Base-by-base conservation (phyloP, 2,888 invertebrate genomes). In the Sturmia bella region DNA sequence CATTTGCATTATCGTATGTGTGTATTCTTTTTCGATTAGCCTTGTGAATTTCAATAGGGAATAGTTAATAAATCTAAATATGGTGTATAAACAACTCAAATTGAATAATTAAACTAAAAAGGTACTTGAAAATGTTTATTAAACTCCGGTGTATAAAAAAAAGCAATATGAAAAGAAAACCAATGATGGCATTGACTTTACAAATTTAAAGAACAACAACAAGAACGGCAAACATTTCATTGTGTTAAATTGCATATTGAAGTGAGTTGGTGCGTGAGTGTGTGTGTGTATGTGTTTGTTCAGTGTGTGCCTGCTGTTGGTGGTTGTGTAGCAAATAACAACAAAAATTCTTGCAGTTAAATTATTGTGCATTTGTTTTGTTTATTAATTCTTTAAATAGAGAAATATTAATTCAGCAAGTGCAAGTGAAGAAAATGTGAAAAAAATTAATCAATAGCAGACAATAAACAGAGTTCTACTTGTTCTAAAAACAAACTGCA, bases 1-100 rank as follows among this genome's bases (percentile, higher is more conserved):
- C 17, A 41, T 11, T 59, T 72, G 27, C 27, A n/a, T 57, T 19
- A 24, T 37, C 11, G 17, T 57, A 43, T 66, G 48, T 74, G 68
- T 63, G 52, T 57, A 63, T 56, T 69, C 50, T 64, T 52, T 50
- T 54, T 39, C 39, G 24, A 37, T 66, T 72, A 54, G 73, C 73
- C 66, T 74, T 79, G 72, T 73, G 66, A 66, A 11, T 59, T 54
- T 37, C 12, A 27, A 63, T 15, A 37, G 32, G 32, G 32, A 37
- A 56, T 54, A 74, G 66, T 56, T 48, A 48, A 59, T 19, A 50
- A 43, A 12, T 56, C 50, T 48, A 48, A 50, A 56, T 50, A 50
- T n/a, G 45, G 54, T 59, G 45, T 66, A 59, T 70, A 37, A 73
- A 73, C 17, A 59, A 72, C 56, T 12, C 5, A 12, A n/a, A 48